Base-by-base conservation (phyloP, 1,140 invertebrate genomes). In the Tribolium castaneum region DNA sequence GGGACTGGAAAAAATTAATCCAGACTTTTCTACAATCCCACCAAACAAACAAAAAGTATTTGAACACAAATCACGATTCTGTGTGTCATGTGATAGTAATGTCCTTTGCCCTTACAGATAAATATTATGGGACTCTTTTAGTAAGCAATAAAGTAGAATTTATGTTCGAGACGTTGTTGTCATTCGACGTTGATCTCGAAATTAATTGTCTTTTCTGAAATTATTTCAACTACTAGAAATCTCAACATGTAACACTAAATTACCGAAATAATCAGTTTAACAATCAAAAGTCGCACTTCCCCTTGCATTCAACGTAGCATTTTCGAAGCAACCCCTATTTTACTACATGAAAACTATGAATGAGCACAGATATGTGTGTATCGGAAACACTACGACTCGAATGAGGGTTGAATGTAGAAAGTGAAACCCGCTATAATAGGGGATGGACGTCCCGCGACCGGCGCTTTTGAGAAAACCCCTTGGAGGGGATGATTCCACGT, bases 341-440 rank as follows among this genome's bases (percentile, higher is more conserved):
- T 66, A 66, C 59, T 25, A 66, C 12, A 13, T 7, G 13, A 35
- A 66, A 66, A 66, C 25, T 35, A 35, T 66, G 59, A 66, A 39
- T 66, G 59, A 14, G 14, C 25, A 66, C 25, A 30, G 14, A 66
- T 66, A 66, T 10, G 30, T 66, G 22, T 35, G 9, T 66, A n/a
- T n/a, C 25, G 13, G 25, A 66, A 66, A 66, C 30, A 66, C 59
- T 13, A 66, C 59, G 10, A 66, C 59, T 66, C 25, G 59, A 35
- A 66, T 34, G 30, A 35, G 59, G 59, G 59, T 66, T 45, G 39
- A 45, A 45, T 45, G n/a, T n/a, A 66, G 59, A 66, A 66, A 66
- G 59, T 66, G 59, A 66, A 66, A 66, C 25, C 25, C 59, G 34
- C 30, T 66, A 66, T 14, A 12, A 66, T 66, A 35, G 30, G 59